Evolutionary conservation across 2,113 vertebrate genomes (phyloP).

Genomic region (Lichenostomus cassidix): DNA sequence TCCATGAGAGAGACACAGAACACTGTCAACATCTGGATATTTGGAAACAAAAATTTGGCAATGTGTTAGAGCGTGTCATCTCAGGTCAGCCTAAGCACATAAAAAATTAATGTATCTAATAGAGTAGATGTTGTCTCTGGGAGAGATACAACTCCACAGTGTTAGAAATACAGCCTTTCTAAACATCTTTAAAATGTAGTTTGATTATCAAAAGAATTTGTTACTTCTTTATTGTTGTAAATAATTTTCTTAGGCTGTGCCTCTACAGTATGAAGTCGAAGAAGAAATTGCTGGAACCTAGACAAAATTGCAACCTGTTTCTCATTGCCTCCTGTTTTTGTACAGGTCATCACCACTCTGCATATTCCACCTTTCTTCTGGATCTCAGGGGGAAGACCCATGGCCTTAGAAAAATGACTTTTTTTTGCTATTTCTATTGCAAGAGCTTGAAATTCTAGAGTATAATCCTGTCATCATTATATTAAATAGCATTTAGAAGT

Average conservation of each 20-base stretch:
- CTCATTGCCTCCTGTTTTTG: background rate
- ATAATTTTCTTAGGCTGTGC: background rate
- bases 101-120: background rate
- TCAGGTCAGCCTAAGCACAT: background rate
- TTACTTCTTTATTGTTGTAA: background rate
- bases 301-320: background rate
- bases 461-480: background rate
- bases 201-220: background rate
- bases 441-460: background rate
- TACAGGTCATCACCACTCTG: background rate
- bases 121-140: background rate
- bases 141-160: background rate
- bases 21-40: background rate
- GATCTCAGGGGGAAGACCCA: background rate
- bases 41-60: background rate
- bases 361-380: background rate
- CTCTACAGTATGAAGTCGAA: background rate
- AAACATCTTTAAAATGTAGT: background rate
- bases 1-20: background rate
- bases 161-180: background rate
- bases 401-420: background rate
- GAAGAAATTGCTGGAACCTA: background rate
- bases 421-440: background rate
- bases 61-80: background rate
- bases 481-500: background rate